phyloP scores from a whole-genome alignment of 2,888 invertebrate species.

The Philereme vetulata region DNA sequence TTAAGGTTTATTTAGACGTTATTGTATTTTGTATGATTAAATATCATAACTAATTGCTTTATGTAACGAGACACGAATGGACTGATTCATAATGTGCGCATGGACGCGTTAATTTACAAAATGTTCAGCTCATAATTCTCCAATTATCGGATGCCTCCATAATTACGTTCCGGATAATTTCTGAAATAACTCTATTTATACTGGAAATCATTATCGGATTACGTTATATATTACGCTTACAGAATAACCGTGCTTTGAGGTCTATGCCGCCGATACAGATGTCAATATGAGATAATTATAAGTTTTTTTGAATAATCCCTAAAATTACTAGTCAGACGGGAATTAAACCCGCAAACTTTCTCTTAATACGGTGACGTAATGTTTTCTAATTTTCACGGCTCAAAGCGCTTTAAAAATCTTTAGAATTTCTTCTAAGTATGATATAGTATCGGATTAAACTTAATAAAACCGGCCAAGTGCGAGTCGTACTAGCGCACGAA shows the following conservation, averaged over 20 bases:
- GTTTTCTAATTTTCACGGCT: too few relatives aligned
- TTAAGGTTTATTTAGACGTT: too few relatives aligned
- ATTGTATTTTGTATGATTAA: conserved; percentile 1
- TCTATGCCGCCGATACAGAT: background rate
- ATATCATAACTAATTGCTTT: conserved; percentile 11
- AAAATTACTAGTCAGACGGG: too few relatives aligned
- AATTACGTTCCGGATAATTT: conserved; percentile 20
- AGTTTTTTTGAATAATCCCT: too few relatives aligned
- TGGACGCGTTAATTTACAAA: conserved; percentile 21
- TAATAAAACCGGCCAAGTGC: too few relatives aligned
- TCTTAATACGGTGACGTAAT: too few relatives aligned
- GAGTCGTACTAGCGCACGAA: too few relatives aligned
- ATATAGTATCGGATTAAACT: too few relatives aligned
- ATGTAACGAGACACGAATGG: conserved; percentile 18
- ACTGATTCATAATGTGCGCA: conserved; percentile 9
- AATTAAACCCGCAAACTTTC: too few relatives aligned
- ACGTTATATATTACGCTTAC: conserved; percentile 13
- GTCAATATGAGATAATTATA: too few relatives aligned
- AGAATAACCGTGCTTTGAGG: conserved; percentile 16
- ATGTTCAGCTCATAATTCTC: conserved; percentile 27
- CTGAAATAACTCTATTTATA: conserved; percentile 21
- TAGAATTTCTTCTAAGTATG: too few relatives aligned
- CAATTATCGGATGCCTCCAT: conserved; percentile 30
- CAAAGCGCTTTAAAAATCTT: too few relatives aligned
- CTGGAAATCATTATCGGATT: conserved; percentile 19